Percentiles rank a stretch among this genome's conserved stretches.
Evolutionary conservation across 2,888 invertebrate species (phyloP).

Genomic region (Hirtodrosophila confusa): DNA sequence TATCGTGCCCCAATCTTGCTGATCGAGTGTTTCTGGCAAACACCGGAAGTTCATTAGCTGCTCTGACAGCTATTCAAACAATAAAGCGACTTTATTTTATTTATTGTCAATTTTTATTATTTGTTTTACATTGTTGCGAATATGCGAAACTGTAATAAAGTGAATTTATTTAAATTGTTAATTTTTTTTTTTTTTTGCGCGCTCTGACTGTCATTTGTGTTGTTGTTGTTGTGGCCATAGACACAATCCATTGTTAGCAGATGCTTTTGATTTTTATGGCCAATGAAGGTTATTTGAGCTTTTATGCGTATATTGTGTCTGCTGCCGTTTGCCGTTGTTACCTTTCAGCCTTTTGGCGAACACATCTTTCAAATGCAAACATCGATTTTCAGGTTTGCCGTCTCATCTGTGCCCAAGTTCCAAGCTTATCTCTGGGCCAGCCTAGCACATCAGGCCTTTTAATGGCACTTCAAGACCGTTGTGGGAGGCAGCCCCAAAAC

Average conservation of each 20-base stretch:
- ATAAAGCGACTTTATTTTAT: conserved; percentile 61
- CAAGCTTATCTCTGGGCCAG: conserved; percentile 16
- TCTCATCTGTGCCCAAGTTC: background rate
- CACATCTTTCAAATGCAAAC: conserved; percentile 36
- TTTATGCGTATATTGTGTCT: conserved; percentile 28
- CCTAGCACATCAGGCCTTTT: conserved; percentile 38
- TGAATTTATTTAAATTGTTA: conserved; percentile 74
- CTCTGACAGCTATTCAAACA: conserved; percentile 31
- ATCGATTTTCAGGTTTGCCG: background rate
- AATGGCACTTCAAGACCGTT: conserved; percentile 36
- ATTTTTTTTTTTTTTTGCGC: conserved; percentile 46
- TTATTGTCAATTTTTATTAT: conserved; percentile 67
- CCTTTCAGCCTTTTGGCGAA: conserved; percentile 36
- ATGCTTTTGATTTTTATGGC: conserved; percentile 70
- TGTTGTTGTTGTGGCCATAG: conserved; percentile 45
- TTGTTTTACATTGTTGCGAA: conserved; percentile 75
- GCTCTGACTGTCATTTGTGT: background rate
- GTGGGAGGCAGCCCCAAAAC: conserved; percentile 42
- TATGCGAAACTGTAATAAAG: conserved; percentile 71
- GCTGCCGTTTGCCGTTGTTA: conserved; percentile 35
- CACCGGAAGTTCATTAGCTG: conserved; percentile 69
- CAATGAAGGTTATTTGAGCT: conserved; percentile 72
- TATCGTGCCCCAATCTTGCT: conserved; percentile 1
- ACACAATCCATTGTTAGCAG: conserved; percentile 68
- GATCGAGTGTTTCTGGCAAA: conserved; percentile 30